These are phyloP conservation scores for Zelleria hepariella DNA, from an alignment of 2,888 invertebrate species.

Conservation along the genomic window DNA sequence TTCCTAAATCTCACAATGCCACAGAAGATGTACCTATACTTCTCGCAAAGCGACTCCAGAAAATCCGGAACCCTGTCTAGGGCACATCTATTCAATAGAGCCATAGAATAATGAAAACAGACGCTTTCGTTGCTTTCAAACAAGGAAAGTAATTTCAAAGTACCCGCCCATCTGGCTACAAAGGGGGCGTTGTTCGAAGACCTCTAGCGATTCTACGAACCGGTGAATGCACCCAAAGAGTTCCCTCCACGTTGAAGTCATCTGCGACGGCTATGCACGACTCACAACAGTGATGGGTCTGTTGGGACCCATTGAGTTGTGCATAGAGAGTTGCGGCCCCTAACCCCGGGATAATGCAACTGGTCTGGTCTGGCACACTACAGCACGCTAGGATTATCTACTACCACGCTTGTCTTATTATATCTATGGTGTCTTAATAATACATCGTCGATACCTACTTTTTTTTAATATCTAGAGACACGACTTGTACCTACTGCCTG, in stretches of 20 bases:
- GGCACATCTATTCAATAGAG: too few relatives aligned
- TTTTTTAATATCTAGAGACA: too few relatives aligned
- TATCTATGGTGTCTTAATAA: too few relatives aligned
- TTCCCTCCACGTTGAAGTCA: slow-evolving; percentile 33
- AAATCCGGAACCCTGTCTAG: too few relatives aligned
- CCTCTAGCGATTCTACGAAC: background rate
- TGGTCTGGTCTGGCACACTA: background rate
- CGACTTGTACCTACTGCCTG: too few relatives aligned
- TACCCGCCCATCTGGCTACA: background rate
- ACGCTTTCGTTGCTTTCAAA: background rate
- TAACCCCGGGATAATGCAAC: background rate
- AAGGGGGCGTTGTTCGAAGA: background rate
- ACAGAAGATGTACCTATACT: too few relatives aligned
- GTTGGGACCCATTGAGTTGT: background rate
- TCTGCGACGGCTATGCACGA: slow-evolving; percentile 13
- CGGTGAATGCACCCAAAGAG: slow-evolving; percentile 3
- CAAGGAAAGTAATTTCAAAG: background rate
- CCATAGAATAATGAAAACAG: too few relatives aligned
- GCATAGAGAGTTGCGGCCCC: background rate
- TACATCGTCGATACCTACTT: too few relatives aligned
- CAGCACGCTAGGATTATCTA: background rate
- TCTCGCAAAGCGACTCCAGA: too few relatives aligned
- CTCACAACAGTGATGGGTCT: background rate
- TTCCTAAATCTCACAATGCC: too few relatives aligned
- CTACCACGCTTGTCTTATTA: slow-evolving; percentile 7